phyloP scores from a whole-genome alignment of 2,113 vertebrate species.

The Amblyopsis rosae region DNA sequence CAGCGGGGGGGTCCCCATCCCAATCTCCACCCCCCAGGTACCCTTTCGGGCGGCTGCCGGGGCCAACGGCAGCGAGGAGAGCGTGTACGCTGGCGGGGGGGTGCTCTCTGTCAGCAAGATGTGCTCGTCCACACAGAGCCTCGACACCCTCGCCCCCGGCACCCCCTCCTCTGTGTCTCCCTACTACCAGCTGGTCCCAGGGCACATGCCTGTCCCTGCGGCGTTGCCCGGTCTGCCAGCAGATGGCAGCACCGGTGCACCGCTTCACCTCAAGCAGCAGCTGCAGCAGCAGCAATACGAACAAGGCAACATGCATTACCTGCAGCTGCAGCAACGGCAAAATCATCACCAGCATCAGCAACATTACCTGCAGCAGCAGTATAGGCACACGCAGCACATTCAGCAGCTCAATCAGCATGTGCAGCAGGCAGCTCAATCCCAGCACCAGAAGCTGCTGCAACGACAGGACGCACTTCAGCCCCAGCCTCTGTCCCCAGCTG shows the following conservation, averaged over 20 bases:
- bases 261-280: slow-evolving; percentile 43
- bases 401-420: slow-evolving; percentile 10
- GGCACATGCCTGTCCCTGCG: slow-evolving; percentile 72
- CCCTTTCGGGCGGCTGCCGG: slow-evolving; percentile 62
- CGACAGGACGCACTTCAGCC: slow-evolving; percentile 68
- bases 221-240: slow-evolving; percentile 44
- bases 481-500: slow-evolving; percentile 73
- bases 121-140: slow-evolving; percentile 78
- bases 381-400: slow-evolving; percentile 16
- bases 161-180: slow-evolving; percentile 58
- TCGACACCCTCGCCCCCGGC: slow-evolving; percentile 66
- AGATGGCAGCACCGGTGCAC: slow-evolving; percentile 38
- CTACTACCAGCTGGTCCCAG: slow-evolving; percentile 79
- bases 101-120: slow-evolving; percentile 67
- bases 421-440: slow-evolving; percentile 15
- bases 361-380: slow-evolving; percentile 4
- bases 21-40: slow-evolving; percentile 81
- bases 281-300: slow-evolving; percentile 14
- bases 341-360: slow-evolving; percentile 24
- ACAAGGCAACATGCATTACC: not conserved
- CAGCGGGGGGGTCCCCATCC: slow-evolving; percentile 80
- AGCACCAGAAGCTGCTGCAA: slow-evolving; percentile 14
- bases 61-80: slow-evolving; percentile 51
- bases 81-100: slow-evolving; percentile 30
- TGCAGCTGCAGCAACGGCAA: slow-evolving; percentile 7